Evolutionary conservation across 2,797 vertebrate genomes (phyloP).

Genomic region (Carcharodon carcharias): DNA sequence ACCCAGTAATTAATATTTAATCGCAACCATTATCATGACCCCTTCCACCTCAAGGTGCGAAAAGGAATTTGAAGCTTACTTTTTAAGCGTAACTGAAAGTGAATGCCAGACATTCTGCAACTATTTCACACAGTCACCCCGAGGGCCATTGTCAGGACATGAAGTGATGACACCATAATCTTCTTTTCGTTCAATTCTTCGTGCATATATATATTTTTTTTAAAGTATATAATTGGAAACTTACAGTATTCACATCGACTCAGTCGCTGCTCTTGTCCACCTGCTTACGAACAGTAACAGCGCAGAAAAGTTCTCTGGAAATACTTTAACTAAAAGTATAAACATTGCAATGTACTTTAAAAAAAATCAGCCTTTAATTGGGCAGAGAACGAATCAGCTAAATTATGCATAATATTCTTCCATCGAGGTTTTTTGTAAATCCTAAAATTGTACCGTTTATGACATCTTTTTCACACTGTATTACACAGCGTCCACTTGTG

Average conservation of each 20-base stretch:
- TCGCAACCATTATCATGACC: background rate
- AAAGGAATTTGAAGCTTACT: slow-evolving; percentile 9
- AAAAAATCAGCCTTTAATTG: background rate
- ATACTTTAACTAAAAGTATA: background rate
- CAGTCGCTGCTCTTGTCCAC: too few species aligned
- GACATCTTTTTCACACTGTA: background rate
- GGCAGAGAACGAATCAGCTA: background rate
- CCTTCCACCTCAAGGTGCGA: slow-evolving; percentile 3
- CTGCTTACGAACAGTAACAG: background rate
- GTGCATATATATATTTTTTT: background rate
- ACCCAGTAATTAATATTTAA: slow-evolving; percentile 27
- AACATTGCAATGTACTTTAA: background rate
- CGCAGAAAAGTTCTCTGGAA: background rate
- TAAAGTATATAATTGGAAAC: background rate
- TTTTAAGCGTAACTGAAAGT: background rate
- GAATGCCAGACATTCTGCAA: background rate
- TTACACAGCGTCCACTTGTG: background rate
- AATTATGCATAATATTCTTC: background rate
- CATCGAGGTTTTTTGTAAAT: background rate
- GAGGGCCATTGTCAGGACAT: background rate
- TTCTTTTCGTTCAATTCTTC: background rate
- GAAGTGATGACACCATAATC: background rate
- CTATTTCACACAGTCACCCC: background rate
- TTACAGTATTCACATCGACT: background rate
- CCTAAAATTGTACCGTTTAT: background rate